Conservation (phyloP, 2,113 vertebrate species). For the Lagopus leucura region DNA sequence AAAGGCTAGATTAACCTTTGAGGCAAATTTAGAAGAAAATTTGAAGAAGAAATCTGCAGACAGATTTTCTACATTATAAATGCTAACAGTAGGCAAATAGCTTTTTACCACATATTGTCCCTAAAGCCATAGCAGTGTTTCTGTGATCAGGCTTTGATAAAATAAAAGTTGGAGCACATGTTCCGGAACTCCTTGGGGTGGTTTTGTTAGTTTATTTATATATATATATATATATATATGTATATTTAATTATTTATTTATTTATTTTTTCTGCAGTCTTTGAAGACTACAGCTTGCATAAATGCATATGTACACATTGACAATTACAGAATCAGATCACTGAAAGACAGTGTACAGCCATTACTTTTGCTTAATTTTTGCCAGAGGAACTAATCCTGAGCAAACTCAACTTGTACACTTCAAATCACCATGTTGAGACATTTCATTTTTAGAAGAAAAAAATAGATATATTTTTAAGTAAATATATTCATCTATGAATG, state of each 20-base stretch:
- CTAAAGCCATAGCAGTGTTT: background rate
- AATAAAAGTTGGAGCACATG: background rate
- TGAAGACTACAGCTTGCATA: background rate
- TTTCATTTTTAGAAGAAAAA: accelerated
- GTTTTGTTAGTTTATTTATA: background rate
- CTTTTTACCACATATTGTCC: background rate
- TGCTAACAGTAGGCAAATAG: constrained; percentile 5
- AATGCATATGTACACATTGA: background rate
- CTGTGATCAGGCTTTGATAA: constrained; percentile 4
- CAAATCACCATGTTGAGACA: background rate
- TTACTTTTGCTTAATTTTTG: background rate
- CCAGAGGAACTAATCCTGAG: background rate
- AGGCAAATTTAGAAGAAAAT: constrained; percentile 38
- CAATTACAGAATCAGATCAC: background rate
- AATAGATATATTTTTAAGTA: background rate
- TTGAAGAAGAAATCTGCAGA: constrained; percentile 11
- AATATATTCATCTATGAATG: background rate
- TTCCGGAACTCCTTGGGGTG: background rate
- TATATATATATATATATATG: too few species aligned
- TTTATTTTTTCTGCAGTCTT: background rate
- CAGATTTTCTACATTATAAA: constrained; percentile 5
- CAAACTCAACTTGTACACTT: background rate
- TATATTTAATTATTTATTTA: background rate
- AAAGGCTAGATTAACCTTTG: constrained; percentile 46
- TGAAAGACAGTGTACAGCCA: background rate